Evolutionary conservation across 2,113 vertebrate species (phyloP).

Genomic region (Laticauda laticaudata): DNA sequence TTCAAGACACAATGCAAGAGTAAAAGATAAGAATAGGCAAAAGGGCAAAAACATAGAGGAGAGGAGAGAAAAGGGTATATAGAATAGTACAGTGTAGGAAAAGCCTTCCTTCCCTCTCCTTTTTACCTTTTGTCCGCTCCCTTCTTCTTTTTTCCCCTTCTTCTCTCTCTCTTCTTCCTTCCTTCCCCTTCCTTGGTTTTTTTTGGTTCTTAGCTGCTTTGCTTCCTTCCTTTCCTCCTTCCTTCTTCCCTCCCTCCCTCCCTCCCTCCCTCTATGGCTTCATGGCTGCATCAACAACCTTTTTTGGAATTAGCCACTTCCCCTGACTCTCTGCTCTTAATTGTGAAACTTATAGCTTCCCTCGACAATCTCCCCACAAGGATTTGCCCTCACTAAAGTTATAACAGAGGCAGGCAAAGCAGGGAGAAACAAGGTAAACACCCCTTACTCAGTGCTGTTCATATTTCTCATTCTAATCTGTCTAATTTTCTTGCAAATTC

Average conservation of each 20-base stretch:
- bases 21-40: neutral
- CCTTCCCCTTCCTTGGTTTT: neutral
- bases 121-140: neutral
- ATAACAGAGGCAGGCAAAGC: neutral
- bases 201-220: too few relatives aligned
- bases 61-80: too few relatives aligned
- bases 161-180: neutral
- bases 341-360: neutral
- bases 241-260: neutral
- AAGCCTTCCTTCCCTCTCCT: neutral
- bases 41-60: neutral
- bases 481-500: neutral
- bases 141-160: neutral
- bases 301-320: neutral
- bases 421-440: neutral
- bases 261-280: neutral
- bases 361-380: neutral
- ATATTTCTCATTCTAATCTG: neutral
- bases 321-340: neutral
- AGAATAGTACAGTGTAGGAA: neutral
- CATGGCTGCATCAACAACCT: neutral
- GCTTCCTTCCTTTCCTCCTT: neutral
- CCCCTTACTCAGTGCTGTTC: neutral
- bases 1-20: neutral
- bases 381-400: neutral